phyloP scores from a whole-genome alignment of 35 echinoderm and acorn worm genomes.

The Lytechinus variegatus region DNA sequence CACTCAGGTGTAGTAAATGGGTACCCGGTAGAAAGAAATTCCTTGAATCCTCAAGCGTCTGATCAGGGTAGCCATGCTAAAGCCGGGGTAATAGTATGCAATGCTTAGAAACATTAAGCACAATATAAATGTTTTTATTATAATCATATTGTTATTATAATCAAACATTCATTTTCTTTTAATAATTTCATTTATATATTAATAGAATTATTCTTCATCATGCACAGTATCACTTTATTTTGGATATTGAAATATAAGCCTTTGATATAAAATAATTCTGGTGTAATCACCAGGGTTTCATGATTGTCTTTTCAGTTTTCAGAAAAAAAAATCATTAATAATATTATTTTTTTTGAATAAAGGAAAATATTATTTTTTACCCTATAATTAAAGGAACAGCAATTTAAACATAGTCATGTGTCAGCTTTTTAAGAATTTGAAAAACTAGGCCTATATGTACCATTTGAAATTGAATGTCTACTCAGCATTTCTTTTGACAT shows the following conservation, averaged over 20 bases:
- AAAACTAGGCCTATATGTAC: neutral
- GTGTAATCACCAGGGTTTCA: neutral
- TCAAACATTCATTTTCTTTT: no score
- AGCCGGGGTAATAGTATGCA: no score
- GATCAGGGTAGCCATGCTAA: no score
- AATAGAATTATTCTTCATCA: no score
- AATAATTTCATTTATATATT: no score
- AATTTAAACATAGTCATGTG: neutral
- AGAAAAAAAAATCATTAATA: no score
- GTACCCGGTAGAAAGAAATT: no score
- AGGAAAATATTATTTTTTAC: neutral
- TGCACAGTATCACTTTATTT: neutral
- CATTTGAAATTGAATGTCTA: neutral
- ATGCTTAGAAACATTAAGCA: no score
- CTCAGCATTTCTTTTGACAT: neutral
- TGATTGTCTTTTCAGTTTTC: neutral
- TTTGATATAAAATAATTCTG: neutral
- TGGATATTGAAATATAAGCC: neutral
- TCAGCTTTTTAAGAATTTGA: neutral
- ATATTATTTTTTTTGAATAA: neutral
- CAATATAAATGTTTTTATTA: no score
- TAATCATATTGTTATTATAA: no score
- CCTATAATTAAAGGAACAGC: neutral
- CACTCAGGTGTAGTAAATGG: no score
- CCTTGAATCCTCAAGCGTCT: no score